Evolutionary conservation across 1,140 invertebrate genomes (phyloP).

Genomic region (Plectrocnemia conspersa): DNA sequence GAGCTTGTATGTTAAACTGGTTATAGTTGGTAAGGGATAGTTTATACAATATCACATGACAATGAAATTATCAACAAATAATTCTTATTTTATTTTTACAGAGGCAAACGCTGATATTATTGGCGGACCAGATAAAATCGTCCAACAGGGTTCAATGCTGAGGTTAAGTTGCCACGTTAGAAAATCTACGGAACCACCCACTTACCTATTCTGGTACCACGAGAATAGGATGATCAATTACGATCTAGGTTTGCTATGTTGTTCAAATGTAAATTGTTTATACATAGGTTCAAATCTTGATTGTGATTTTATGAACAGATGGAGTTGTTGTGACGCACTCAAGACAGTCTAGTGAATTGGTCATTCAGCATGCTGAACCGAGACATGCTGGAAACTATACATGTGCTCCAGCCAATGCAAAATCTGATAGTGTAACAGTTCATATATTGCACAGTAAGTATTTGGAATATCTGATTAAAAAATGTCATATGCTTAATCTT

Average conservation of each 20-base stretch:
- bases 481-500: background rate
- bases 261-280: background rate
- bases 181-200: slow-evolving; percentile 75
- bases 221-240: slow-evolving; percentile 87
- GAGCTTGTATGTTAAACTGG: slow-evolving; percentile 71
- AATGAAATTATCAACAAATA: slow-evolving; percentile 4
- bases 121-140: slow-evolving; percentile 77
- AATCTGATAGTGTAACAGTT: slow-evolving; percentile 67
- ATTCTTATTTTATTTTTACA: slow-evolving; percentile 46
- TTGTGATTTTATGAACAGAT: slow-evolving; percentile 41
- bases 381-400: slow-evolving; percentile 76
- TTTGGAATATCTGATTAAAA: slow-evolving; percentile 1
- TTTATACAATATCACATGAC: slow-evolving; percentile 2
- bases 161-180: slow-evolving; percentile 73
- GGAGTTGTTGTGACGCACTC: slow-evolving; percentile 50
- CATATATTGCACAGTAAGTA: slow-evolving; percentile 69
- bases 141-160: slow-evolving; percentile 78
- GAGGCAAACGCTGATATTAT: slow-evolving; percentile 81
- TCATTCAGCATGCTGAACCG: slow-evolving; percentile 61
- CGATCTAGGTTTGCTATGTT: slow-evolving; percentile 57
- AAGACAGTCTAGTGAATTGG: slow-evolving; percentile 56
- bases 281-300: background rate
- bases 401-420: slow-evolving; percentile 74
- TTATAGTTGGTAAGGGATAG: slow-evolving; percentile 67
- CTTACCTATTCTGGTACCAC: slow-evolving; percentile 88